Base-by-base conservation (phyloP, 23 tunicate genomes). In the Halocynthia roretzi region DNA sequence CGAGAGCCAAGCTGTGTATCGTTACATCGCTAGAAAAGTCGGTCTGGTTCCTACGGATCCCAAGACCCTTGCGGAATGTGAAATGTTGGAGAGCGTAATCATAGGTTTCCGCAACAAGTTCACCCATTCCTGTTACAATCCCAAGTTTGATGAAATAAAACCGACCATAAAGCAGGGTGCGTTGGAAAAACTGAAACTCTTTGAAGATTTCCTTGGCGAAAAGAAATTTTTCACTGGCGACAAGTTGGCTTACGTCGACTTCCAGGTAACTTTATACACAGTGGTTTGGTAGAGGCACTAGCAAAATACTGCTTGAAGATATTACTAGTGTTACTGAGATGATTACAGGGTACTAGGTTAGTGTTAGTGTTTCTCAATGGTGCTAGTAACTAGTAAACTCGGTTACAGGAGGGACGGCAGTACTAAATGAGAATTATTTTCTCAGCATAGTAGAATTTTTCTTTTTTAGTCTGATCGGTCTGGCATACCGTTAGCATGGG, bases 21-120 rank as follows among this genome's bases (percentile, higher is more conserved):
- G 62, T 9, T 81, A 81, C 70, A 81, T 81, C 6, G 85, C 85
- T 44, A 40, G 85, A 18, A 81, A 81, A 31, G 56, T 53, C 19
- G 78, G 78, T 14, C 19, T 74, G 78, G 56, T 15, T 10, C 68
- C 56, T 8, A 63, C 15, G 0, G 14, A 62, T 20, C 40, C n/a
- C 8, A 79, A 52, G 40, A 84, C 65, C 5, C 23, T 52, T 51
- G 81, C 81, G 53, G 72, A 72, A 74, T 52, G 61, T 10, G 68
- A 74, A 8, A 74, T 74, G 68, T 20, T 74, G 17, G 64, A 74
- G 55, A 63, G 78, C 55, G 18, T n/a, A 52, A 9, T 48, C 12
- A n/a, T 31, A 31, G 44, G 44, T 31, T 20, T 15, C 40, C 19
- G 40, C 12, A 2, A 31, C 44, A 31, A 31, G 44, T 74, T 74